A percentile compares a stretch with the other conserved stretches of the same genome.
phyloP scores from a whole-genome alignment of 2,113 vertebrate species.

The Ptilorrhoa leucosticta region DNA sequence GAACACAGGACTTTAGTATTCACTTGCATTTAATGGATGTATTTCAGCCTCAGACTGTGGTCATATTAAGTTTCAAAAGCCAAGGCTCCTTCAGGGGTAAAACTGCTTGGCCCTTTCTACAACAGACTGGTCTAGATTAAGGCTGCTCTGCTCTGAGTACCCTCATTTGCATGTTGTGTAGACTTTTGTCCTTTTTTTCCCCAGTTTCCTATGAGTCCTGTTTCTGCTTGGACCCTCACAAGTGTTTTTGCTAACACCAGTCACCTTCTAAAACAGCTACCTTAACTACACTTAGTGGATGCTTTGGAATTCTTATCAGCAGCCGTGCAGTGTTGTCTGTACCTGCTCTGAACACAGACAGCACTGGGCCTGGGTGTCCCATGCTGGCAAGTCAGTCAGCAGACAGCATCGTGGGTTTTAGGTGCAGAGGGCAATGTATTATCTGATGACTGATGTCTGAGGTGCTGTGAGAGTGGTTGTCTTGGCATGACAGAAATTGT shows the following conservation, averaged over 20 bases:
- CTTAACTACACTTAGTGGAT: background rate
- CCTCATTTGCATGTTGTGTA: background rate
- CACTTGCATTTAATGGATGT: background rate
- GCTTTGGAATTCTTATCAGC: background rate
- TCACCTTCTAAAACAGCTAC: background rate
- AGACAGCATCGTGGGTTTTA: background rate
- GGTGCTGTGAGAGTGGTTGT: background rate
- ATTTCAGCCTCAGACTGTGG: background rate
- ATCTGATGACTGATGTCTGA: background rate
- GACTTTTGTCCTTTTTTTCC: background rate
- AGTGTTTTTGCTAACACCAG: background rate
- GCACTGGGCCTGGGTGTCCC: fast-evolving
- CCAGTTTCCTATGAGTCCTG: background rate
- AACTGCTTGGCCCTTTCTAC: background rate
- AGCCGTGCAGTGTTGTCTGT: background rate
- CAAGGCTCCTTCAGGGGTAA: background rate
- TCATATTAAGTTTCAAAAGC: background rate
- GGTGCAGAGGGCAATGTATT: background rate
- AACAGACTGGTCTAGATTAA: background rate
- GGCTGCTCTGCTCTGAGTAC: background rate
- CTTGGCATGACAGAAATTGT: background rate
- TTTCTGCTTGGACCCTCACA: background rate
- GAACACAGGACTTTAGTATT: background rate
- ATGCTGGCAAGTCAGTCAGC: background rate
- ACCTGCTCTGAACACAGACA: background rate